Base-by-base conservation (phyloP, 2,113 vertebrate genomes). In the Rana temporaria region DNA sequence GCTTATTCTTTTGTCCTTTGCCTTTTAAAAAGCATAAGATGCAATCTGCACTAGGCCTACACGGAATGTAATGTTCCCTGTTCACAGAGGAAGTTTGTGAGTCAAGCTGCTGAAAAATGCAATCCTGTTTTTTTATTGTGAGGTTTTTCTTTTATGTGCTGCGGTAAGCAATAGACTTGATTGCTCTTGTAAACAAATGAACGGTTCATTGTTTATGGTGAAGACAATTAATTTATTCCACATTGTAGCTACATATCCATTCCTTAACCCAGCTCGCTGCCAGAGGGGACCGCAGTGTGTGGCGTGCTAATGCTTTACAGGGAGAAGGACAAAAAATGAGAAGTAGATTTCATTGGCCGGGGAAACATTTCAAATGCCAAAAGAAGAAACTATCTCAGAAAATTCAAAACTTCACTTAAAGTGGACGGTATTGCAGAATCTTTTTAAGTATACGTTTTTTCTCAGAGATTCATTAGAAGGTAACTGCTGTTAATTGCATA, bases 121-220 rank as follows among this genome's bases (percentile, higher is more conserved):
- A 69, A 62, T 80, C 55, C 67, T 60, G 67, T 38, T 70, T 67
- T 30, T 59, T 24, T 68, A 56, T 59, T 52, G 55, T 55, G 42
- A 70, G 67, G 32, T 70, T 70, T 59, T 15, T 38, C 66, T 80
- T 70, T 70, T 70, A 70, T 80, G 66, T 80, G 78, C 78, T 80
- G 78, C n/a, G 78, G 53, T 80, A 80, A 80, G 78, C 78, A 80
- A 80, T 62, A 80, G 78, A 80, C 62, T 68, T 70, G 65, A 80
- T 80, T 80, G 53, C 55, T 60, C 66, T 60, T 48, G 65, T 70
- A 70, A 80, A 70, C 55, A 60, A 70, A 80, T 66, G 65, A 55
- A 69, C 64, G 66, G 65, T 59, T 57, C 65, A 59, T 78, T 78
- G 63, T 78, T 78, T 66, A 78, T 55, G 42, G 48, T 66, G 42